Conservation (phyloP, 2,797 vertebrate genomes). For the Myripristis jacobus region DNA sequence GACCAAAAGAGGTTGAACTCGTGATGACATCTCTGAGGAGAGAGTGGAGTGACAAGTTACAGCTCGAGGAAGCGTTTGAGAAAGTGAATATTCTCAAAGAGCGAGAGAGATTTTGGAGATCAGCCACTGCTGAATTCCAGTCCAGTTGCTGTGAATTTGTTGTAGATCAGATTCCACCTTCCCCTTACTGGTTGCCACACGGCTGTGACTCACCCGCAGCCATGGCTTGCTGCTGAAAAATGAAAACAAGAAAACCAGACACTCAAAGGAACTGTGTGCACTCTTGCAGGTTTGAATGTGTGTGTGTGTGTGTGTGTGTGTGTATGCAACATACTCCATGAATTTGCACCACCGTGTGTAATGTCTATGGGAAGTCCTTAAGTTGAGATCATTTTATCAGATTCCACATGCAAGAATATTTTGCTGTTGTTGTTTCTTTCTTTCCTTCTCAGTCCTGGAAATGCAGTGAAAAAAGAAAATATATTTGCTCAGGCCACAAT, state of each 20-base stretch:
- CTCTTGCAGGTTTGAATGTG: conserved; percentile 1
- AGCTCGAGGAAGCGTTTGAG: too few species aligned
- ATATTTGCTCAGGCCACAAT: too few species aligned
- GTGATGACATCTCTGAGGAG: too few species aligned
- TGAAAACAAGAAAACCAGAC: conserved; percentile 61
- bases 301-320: background rate
- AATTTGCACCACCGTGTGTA: background rate
- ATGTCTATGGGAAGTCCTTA: background rate
- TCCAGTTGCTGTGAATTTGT: conserved; percentile 31
- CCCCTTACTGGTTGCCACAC: conserved; percentile 51
- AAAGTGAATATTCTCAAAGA: conserved; percentile 10
- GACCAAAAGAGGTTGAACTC: too few species aligned
- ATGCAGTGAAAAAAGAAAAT: too few species aligned
- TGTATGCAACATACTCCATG: background rate
- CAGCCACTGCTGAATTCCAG: conserved; percentile 13
- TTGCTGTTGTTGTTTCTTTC: too few species aligned
- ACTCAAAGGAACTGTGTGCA: conserved; percentile 12
- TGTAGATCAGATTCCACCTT: conserved; percentile 43
- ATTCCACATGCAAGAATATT: too few species aligned
- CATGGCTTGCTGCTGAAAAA: conserved; percentile 49
- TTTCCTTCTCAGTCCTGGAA: too few species aligned
- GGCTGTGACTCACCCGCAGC: conserved; percentile 49
- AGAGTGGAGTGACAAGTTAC: too few species aligned
- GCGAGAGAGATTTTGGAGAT: background rate
- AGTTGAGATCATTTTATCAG: too few species aligned